phyloP scores from a whole-genome alignment of 2,888 invertebrate genomes.

The Spilosoma lubricipeda region DNA sequence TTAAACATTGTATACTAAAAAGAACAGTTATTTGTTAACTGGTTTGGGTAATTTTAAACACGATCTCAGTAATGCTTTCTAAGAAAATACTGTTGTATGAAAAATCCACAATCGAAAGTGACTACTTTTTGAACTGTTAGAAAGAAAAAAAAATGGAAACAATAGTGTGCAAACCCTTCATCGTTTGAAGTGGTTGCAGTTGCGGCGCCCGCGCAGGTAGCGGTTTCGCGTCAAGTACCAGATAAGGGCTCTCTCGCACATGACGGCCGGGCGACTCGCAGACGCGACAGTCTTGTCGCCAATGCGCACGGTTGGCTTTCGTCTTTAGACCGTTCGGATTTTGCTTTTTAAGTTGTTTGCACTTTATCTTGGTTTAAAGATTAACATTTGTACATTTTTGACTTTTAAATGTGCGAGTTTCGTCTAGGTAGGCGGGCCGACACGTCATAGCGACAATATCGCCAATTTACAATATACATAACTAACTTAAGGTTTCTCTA shows the following conservation, averaged over 20 bases:
- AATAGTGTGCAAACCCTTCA: conserved; percentile 69
- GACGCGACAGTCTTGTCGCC: conserved; percentile 60
- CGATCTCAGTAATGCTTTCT: background rate
- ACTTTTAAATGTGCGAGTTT: conserved; percentile 18
- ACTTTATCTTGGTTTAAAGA: conserved; percentile 29
- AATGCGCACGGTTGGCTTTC: conserved; percentile 26
- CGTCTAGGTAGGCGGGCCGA: conserved; percentile 19
- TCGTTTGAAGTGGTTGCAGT: conserved; percentile 64
- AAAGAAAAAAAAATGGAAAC: conserved; percentile 55
- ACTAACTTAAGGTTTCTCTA: background rate
- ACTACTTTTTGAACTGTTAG: conserved; percentile 30
- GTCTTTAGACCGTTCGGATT: conserved; percentile 17
- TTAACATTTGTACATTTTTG: conserved; percentile 37
- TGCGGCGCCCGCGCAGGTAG: conserved; percentile 69
- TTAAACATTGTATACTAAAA: background rate
- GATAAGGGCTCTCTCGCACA: conserved; percentile 61
- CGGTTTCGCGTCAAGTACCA: conserved; percentile 72
- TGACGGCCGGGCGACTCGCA: conserved; percentile 48
- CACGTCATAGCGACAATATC: conserved; percentile 9
- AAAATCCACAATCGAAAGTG: conserved; percentile 6
- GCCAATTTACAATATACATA: conserved; percentile 2
- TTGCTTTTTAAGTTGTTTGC: conserved; percentile 32
- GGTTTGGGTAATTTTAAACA: background rate
- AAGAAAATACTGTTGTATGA: background rate
- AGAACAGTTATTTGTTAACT: background rate